Evolutionary conservation across 2,888 invertebrate species (phyloP), one percentile per base, ranked within the genome.

Genomic region (Elysia crispata): DNA sequence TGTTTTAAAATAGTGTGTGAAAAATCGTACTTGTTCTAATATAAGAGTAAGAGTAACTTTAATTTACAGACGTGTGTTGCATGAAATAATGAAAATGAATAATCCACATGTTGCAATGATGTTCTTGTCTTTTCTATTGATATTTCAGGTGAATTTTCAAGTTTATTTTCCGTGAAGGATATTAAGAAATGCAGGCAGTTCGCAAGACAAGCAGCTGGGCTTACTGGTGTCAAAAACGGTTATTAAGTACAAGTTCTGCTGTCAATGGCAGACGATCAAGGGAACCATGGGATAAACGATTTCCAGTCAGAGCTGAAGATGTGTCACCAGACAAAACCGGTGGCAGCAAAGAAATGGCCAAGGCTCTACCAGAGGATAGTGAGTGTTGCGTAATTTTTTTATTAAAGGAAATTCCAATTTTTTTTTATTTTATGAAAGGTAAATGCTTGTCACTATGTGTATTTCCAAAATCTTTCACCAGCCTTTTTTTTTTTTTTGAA

Each of bases 211-310:
- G 5, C 23, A 28, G 23, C 0, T 13, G 28, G 6, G 1, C 67
- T 25, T 30, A 49, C 20, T 49, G 23, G 0, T 41, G 41, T 20
- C 1, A 62, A 0, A 78, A 73, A 49, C 72, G 78, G 13, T 57
- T 15, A 50, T 8, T 84, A 20, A 82, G 80, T 74, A 79, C 84
- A 18, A 78, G 74, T 28, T 30, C 72, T 5, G 74, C 80, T 64
- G 33, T 75, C 18, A 64, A 69, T 13, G 83, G 82, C 18, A 78
- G 67, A 54, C 83, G 82, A 75, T 78, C 80, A 30, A 77, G 84
- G 15, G 67, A 78, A 25, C 87, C 86, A 1, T 87, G 85, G 76
- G 87, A 87, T 64, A 75, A 82, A 81, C 79, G 86, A 13, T 86
- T 86, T 73, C 85, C 86, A 28, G 85, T 86, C 0, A 83, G 83